Evolutionary conservation across 2,888 invertebrate species (phyloP).

Genomic region (Scelioninae gen. 2): DNA sequence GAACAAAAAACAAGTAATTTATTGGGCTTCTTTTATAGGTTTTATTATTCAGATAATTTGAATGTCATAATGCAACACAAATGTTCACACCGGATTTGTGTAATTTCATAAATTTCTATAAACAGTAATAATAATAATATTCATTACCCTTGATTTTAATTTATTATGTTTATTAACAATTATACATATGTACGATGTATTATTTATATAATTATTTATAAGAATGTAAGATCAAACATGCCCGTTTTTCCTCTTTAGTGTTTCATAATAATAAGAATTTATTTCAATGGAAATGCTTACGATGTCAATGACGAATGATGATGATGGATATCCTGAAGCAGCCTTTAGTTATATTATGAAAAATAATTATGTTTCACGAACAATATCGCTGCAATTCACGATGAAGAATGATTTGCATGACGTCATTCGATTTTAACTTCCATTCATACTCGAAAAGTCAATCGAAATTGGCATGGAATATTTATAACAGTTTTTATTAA

Average conservation of each 20-base stretch:
- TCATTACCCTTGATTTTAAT: slow-evolving; percentile 51
- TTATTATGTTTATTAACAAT: slow-evolving; percentile 39
- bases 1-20: neutral
- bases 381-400: slow-evolving; percentile 24
- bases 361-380: slow-evolving; percentile 42
- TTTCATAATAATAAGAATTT: slow-evolving; percentile 19
- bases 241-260: slow-evolving; percentile 31
- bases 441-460: slow-evolving; percentile 35
- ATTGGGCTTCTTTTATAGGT: slow-evolving; percentile 31
- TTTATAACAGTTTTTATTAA: slow-evolving; percentile 23
- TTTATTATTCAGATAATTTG: slow-evolving; percentile 51
- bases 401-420: slow-evolving; percentile 13
- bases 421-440: slow-evolving; percentile 19
- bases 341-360: slow-evolving; percentile 28
- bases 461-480: slow-evolving; percentile 24
- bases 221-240: slow-evolving; percentile 42
- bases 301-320: slow-evolving; percentile 34
- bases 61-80: slow-evolving; percentile 55
- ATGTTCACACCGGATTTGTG: slow-evolving; percentile 48
- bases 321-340: slow-evolving; percentile 32
- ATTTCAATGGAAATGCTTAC: slow-evolving; percentile 30
- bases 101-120: slow-evolving; percentile 43
- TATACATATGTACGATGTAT: slow-evolving; percentile 52
- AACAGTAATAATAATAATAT: slow-evolving; percentile 56
- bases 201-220: slow-evolving; percentile 37